Conservation (phyloP, 2,888 invertebrate species). For the Caenorhabditis sp. region DNA sequence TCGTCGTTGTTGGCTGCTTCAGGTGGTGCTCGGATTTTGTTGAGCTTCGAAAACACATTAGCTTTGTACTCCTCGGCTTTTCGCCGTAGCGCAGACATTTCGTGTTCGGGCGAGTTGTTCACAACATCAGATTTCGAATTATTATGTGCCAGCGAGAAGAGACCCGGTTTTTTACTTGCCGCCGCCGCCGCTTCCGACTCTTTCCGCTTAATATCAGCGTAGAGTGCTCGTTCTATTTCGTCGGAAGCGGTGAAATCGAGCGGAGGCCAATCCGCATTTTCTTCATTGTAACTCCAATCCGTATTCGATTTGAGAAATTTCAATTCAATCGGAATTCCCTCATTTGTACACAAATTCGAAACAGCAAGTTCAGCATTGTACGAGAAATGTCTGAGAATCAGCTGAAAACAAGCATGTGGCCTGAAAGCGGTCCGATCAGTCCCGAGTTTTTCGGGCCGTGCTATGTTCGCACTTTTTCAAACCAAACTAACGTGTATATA, state of each 20-base stretch:
- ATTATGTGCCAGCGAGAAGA: not conserved
- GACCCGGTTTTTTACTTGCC: not conserved
- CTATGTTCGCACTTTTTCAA: not conserved
- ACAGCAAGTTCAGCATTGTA: conserved; percentile 46
- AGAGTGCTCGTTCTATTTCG: conserved; percentile 16
- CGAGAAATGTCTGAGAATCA: conserved; percentile 54
- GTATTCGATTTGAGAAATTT: conserved; percentile 13
- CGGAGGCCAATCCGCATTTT: conserved; percentile 22
- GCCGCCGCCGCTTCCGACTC: conserved; percentile 3
- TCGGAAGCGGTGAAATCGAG: conserved; percentile 34
- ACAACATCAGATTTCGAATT: not conserved
- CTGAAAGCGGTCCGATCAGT: too few species aligned
- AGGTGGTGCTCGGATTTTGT: conserved; percentile 7
- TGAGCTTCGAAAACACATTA: conserved; percentile 18
- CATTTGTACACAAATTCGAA: conserved; percentile 32
- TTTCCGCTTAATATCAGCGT: conserved; percentile 7
- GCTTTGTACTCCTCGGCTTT: conserved; percentile 24
- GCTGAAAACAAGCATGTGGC: conserved; percentile 46
- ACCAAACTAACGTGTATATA: conserved; percentile 20
- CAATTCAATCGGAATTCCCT: conserved; percentile 51
- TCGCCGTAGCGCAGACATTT: conserved; percentile 15
- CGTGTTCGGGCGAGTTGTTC: conserved; percentile 16
- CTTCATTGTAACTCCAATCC: conserved; percentile 1
- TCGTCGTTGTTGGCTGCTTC: too few species aligned
- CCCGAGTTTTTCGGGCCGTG: too few species aligned